Base-by-base conservation (phyloP, 2,797 vertebrate genomes). In the Rhinella marina region DNA sequence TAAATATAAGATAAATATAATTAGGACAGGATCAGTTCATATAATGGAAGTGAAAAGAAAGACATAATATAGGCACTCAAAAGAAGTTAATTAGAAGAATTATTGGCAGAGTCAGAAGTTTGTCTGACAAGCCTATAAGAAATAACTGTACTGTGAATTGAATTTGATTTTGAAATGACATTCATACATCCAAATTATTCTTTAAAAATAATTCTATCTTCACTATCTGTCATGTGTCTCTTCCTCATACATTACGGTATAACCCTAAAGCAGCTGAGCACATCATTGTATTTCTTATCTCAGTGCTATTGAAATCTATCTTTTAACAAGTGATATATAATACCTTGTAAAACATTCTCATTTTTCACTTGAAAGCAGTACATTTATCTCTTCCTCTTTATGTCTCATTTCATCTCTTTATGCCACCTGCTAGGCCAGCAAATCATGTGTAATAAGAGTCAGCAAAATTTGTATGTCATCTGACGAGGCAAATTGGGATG, bases 211-310 rank as follows among this genome's bases (percentile, higher is more conserved):
- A 72, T 32, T 6, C 11, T 25, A 25, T 48, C 41, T 76, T 52
- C 10, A 25, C 73, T 75, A 50, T 50, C 32, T 50, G 50, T 77
- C 23, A 77, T 77, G 73, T 77, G 73, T 77, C 73, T 25, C 73
- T 77, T 77, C 23, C 73, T 77, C 50, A 14, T 52, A 52, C 50
- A 77, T 77, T 77, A 25, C 11, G 6, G 23, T 77, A 77, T 52
- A 52, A 77, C 73, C 50, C 73, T 77, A 77, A 77, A 77, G 73
- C 73, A 77, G 73, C 73, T 52, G 50, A 77, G 73, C 50, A 54
- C 73, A 77, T 77, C 73, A 77, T 77, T 77, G 73, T 77, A 77
- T 77, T 77, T 77, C 73, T 77, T 77, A 77, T 77, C 73, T 52
- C 73, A 77, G 54, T 77, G 73, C 73, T 77, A 77, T 77, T 77